phyloP scores from a whole-genome alignment of 2,797 vertebrate species.

The Esox lucius region DNA sequence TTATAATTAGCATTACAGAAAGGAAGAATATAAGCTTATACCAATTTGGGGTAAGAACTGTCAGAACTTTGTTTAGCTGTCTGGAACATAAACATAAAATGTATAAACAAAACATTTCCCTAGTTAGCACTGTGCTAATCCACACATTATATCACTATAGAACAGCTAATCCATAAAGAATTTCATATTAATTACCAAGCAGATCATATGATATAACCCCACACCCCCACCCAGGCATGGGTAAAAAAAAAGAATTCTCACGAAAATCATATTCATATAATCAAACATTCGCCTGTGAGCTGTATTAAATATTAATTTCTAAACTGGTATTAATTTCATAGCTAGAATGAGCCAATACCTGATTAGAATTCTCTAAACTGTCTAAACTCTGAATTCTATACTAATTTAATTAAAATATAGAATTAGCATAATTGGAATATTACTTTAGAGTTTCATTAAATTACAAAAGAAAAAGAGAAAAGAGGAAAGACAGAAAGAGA shows the following conservation, averaged over 20 bases:
- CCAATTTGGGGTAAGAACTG: too few relatives aligned
- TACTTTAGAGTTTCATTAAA: slow-evolving; percentile 40
- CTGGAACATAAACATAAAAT: too few relatives aligned
- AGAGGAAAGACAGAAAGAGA: neutral
- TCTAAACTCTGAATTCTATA: slow-evolving; percentile 13
- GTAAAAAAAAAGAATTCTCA: too few relatives aligned
- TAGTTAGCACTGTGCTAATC: neutral
- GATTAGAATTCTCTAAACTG: slow-evolving; percentile 33
- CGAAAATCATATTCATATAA: slow-evolving; percentile 9
- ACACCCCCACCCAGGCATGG: slow-evolving; percentile 16
- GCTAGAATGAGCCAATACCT: slow-evolving; percentile 26
- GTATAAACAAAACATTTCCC: neutral
- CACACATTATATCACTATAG: neutral
- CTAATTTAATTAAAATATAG: slow-evolving; percentile 36
- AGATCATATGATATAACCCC: slow-evolving; percentile 26
- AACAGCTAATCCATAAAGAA: slow-evolving; percentile 8
- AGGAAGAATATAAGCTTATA: too few relatives aligned
- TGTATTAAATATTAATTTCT: slow-evolving; percentile 23
- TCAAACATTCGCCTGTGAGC: slow-evolving; percentile 19
- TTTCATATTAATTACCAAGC: slow-evolving; percentile 13
- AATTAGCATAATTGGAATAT: slow-evolving; percentile 41
- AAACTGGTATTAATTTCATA: slow-evolving; percentile 19
- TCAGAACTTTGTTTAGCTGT: too few relatives aligned
- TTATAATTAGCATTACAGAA: too few relatives aligned
- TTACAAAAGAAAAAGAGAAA: slow-evolving; percentile 39